Evolutionary conservation across 2,888 invertebrate species (phyloP), one percentile per base, ranked within the genome.

Genomic region (Dione vanillae): DNA sequence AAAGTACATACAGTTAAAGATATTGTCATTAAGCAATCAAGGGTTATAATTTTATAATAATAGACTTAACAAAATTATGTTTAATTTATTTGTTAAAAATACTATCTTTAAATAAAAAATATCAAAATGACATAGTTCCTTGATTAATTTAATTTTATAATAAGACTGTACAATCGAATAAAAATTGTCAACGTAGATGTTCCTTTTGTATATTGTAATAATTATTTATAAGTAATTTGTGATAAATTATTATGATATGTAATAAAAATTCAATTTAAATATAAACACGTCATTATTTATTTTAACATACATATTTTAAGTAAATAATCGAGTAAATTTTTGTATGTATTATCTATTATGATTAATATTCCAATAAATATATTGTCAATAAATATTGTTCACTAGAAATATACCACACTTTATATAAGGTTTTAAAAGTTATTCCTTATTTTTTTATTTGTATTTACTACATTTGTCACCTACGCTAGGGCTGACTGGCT

Each of bases 121-220:
- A 35, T 56, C 1, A 7, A 56, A 16, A 54, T 54, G 54, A 3
- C n/a, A 37, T 16, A 56, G 56, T 56, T 56, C 56, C 56, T 56
- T 0, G 11, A 0, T 37, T 2, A 40, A 10, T 54, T 54, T 54
- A 37, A 37, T 16, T 56, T 12, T 11, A 40, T 37, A 0, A 16
- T 56, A 56, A 40, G 56, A 16, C 7, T 37, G 54, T 35, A 37
- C 10, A 54, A 54, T 16, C 37, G 35, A 35, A 54, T 54, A 37
- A 16, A 10, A 35, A 11, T 35, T 37, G 6, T 54, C n/a, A 1
- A 54, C 10, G 37, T 40, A 16, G 12, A 40, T 56, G 8, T 40
- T 56, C 37, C 16, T 56, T 54, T 56, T 19, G 12, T 56, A 37
- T 54, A 54, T 16, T 10, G 27, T 35, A 27, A 35, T 27, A 2